Base-by-base conservation (phyloP, 2,888 invertebrate species). In the Orgyia antiqua region DNA sequence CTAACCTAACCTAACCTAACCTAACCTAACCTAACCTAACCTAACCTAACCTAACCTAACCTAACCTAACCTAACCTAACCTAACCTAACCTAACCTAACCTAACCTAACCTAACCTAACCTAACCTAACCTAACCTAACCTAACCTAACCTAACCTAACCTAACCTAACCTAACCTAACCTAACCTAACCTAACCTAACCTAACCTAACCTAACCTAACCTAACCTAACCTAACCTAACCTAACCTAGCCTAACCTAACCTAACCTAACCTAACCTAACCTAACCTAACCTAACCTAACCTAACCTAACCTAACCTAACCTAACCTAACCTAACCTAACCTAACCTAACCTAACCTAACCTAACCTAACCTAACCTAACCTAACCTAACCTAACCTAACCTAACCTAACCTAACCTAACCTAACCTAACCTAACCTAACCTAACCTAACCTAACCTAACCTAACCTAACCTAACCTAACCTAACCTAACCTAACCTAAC, bases 401-500 rank as follows among this genome's bases (percentile, higher is more conserved):
- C 33, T 31, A 42, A 35, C 38, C 36, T 35, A 38, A 38, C 36
- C 36, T 33, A 31, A 36, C 33, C 37, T 37, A 37, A 37, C 32
- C 40, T 40, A 40, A 40, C 34, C 37, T 33, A 34, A 40, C 36
- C 33, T 28, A 27, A 19, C 29, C 40, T 36, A 40, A 40, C 40
- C 40, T 40, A 40, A 42, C 41, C 41, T 38, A 42, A 42, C 41
- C 41, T 41, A 41, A 42, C 42, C 42, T 42, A 42, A 42, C 36
- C 33, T 33, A 38, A 35, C 42, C 33, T 39, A 44, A 44, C 44
- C 44, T 39, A 41, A 45, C 41, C 45, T 39, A 41, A 44, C 44
- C 44, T 44, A 44, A 44, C 44, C 45, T 45, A 39, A 42, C 45
- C 45, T 42, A 41, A 45, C 41, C 45, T 39, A 45, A 45, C 45